Percentiles rank a stretch among this genome's conserved stretches.
Conservation (phyloP, 2,888 invertebrate genomes). For the Trichopoda pennipes region DNA sequence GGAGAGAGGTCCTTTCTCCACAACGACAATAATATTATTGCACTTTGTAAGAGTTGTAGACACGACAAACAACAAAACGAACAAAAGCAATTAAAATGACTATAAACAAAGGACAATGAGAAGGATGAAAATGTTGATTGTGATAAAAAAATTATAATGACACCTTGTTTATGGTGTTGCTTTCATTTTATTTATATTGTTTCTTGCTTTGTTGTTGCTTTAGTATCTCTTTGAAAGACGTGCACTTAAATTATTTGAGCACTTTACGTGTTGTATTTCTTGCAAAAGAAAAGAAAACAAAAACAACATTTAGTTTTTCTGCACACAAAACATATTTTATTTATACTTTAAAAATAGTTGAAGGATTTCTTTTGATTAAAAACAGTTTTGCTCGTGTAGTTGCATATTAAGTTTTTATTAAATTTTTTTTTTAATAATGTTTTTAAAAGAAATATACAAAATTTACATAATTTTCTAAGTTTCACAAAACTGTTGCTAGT, state of each 20-base stretch:
- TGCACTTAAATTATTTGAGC: constrained; percentile 35
- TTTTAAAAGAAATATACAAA: no score
- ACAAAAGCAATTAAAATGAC: no score
- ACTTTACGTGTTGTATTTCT: not conserved
- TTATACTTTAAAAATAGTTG: not conserved
- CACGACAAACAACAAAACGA: no score
- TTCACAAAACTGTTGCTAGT: no score
- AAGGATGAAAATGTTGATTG: not conserved
- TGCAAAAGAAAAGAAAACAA: no score
- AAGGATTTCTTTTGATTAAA: no score
- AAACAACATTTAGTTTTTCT: constrained; percentile 9
- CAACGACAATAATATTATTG: no score
- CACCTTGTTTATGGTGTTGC: constrained; percentile 32
- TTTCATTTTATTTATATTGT: constrained; percentile 1
- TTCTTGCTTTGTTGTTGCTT: not conserved
- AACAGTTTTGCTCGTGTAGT: no score
- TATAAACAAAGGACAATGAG: constrained; percentile 8
- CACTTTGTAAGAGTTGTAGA: no score
- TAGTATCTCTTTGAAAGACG: constrained; percentile 1
- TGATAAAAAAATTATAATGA: constrained; percentile 35
- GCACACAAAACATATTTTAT: not conserved
- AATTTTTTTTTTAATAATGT: no score
- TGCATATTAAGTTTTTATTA: no score
- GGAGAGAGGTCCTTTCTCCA: not conserved
- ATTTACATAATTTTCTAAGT: no score